A percentile compares a stretch with the other conserved stretches of the same genome.
Evolutionary conservation across 30 jellyfish, hydroid and myxozoan genomes (phyloP).

Genomic region (Nemopilema nomurai): DNA sequence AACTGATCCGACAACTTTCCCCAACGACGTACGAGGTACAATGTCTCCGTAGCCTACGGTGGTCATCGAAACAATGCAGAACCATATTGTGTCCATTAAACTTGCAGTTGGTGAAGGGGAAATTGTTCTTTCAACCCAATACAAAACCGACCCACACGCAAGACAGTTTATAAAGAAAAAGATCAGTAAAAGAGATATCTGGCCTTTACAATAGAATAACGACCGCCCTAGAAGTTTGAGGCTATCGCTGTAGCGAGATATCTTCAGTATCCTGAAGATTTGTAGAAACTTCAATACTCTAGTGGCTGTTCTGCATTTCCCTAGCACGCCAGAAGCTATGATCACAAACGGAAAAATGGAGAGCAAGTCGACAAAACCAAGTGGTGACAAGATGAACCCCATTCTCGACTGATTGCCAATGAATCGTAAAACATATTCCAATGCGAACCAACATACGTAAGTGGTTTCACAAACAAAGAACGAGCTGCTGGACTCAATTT

Average conservation of each 20-base stretch:
- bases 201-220: constrained; percentile 65
- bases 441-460: constrained; percentile 58
- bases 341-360: constrained; percentile 53
- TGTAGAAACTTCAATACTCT: constrained; percentile 45
- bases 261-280: constrained; percentile 55
- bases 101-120: constrained; percentile 5
- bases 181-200: constrained; percentile 39
- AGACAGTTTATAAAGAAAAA: constrained; percentile 67
- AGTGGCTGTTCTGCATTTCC: constrained; percentile 6
- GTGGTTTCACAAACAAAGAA: constrained; percentile 44
- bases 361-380: constrained; percentile 59
- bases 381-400: constrained; percentile 38
- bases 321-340: not conserved
- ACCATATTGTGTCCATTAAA: constrained; percentile 72
- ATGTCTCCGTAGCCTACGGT: constrained; percentile 83
- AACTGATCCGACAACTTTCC: constrained; percentile 50
- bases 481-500: not conserved
- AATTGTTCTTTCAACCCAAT: constrained; percentile 55
- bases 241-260: constrained; percentile 60
- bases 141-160: constrained; percentile 55
- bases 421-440: constrained; percentile 50
- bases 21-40: constrained; percentile 64
- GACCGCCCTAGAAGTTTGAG: constrained; percentile 58
- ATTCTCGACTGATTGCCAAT: constrained; percentile 24
- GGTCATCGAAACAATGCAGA: constrained; percentile 75